Conservation (phyloP, 2,888 invertebrate genomes). For the Limnephilus marmoratus region DNA sequence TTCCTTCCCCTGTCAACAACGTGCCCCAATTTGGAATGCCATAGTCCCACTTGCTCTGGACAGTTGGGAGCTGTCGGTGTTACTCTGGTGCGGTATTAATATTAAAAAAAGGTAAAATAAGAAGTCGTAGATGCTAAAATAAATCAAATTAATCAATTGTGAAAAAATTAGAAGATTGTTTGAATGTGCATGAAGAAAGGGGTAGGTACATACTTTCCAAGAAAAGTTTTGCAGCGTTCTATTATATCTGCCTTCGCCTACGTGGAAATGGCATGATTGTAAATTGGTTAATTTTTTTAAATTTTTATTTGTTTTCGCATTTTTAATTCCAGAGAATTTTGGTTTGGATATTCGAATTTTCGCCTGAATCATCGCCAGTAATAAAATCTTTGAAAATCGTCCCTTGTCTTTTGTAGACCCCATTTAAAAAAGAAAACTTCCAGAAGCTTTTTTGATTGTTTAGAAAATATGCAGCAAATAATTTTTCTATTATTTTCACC, state of each 20-base stretch:
- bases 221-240: not conserved
- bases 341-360: not conserved
- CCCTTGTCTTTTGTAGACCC: constrained; percentile 10
- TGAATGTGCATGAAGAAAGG: too few relatives aligned
- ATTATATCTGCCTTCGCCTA: not conserved
- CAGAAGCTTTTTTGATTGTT: constrained; percentile 58
- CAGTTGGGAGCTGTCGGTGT: too few relatives aligned
- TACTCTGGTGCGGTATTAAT: too few relatives aligned
- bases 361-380: not conserved
- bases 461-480: constrained; percentile 46
- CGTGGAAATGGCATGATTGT: not conserved
- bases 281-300: not conserved
- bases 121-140: too few relatives aligned
- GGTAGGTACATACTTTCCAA: too few relatives aligned
- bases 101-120: too few relatives aligned
- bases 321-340: not conserved
- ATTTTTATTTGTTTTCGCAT: not conserved
- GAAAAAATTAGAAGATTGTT: too few relatives aligned
- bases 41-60: too few relatives aligned
- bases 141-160: too few relatives aligned
- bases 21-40: too few relatives aligned
- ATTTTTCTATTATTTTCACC: constrained; percentile 16
- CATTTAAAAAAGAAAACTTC: not conserved
- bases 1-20: too few relatives aligned
- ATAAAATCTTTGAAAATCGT: not conserved